phyloP scores from a whole-genome alignment of 2,113 vertebrate genomes.

The Petaurus breviceps region DNA sequence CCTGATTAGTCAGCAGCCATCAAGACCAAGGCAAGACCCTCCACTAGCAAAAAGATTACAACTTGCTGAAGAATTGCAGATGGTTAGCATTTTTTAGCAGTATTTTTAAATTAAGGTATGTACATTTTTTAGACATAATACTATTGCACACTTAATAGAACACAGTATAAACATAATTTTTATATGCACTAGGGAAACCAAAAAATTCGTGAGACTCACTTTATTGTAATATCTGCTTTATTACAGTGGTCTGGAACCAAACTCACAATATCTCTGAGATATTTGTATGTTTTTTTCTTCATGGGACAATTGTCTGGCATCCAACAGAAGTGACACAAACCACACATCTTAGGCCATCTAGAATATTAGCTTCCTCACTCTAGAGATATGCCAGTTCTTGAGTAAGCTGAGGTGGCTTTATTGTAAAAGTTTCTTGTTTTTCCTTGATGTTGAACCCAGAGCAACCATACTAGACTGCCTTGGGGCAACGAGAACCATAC shows the following conservation, averaged over 20 bases:
- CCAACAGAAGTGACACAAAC: constrained; percentile 1
- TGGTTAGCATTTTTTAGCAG: neutral
- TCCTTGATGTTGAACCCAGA: constrained; percentile 10
- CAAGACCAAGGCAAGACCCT: neutral
- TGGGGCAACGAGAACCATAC: constrained; percentile 19
- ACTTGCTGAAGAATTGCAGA: neutral
- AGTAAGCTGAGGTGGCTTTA: neutral
- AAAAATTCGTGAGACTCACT: neutral
- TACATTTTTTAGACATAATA: neutral
- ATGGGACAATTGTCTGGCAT: neutral
- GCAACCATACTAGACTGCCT: neutral
- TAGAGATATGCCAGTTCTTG: neutral
- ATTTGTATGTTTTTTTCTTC: neutral
- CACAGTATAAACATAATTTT: neutral
- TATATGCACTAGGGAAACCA: neutral
- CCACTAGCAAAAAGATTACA: neutral
- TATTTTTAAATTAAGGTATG: neutral
- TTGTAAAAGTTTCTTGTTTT: constrained; percentile 17
- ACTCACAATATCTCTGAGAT: neutral
- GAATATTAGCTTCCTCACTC: neutral
- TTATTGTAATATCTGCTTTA: neutral
- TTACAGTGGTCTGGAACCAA: neutral
- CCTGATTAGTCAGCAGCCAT: neutral
- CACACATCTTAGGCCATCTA: neutral
- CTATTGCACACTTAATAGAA: no score